These are phyloP conservation scores for Scarus forsteni DNA, from an alignment of 2,797 vertebrate species.

Conservation along the genomic window DNA sequence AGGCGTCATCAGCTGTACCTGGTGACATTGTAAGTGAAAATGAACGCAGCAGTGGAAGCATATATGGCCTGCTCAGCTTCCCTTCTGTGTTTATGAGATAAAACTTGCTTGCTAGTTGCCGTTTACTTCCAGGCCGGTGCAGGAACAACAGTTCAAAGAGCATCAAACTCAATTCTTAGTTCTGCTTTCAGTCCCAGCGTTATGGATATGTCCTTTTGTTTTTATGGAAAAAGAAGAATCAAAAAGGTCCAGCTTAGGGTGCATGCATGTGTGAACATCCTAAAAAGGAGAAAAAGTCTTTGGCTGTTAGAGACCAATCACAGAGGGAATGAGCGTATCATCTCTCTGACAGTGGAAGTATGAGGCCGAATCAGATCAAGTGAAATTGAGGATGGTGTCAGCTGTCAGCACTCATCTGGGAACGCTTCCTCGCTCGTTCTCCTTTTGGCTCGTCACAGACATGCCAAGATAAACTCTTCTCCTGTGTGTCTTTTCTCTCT, in stretches of 20 bases:
- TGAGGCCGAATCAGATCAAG: conserved; percentile 51
- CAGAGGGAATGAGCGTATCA: conserved; percentile 39
- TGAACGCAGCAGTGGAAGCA: conserved; percentile 7
- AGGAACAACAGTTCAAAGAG: conserved; percentile 38
- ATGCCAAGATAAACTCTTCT: conserved; percentile 48
- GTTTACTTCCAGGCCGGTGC: conserved; percentile 38
- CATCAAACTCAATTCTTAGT: conserved; percentile 37
- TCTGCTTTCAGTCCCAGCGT: conserved; percentile 32
- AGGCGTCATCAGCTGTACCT: conserved; percentile 35
- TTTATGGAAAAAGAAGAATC: conserved; percentile 29
- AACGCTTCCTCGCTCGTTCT: conserved; percentile 52
- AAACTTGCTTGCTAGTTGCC: conserved; percentile 1
- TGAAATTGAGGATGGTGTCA: conserved; percentile 60
- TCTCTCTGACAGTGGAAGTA: conserved; percentile 39
- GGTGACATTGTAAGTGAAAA: conserved; percentile 4
- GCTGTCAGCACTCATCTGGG: conserved; percentile 61
- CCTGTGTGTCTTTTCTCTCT: conserved; percentile 1
- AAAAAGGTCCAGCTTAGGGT: conserved; percentile 30
- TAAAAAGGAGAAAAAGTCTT: conserved; percentile 68
- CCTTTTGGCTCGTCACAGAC: conserved; percentile 49
- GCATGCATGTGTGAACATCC: conserved; percentile 32
- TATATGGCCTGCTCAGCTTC: conserved; percentile 33
- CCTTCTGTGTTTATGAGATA: conserved; percentile 19
- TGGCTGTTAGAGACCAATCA: conserved; percentile 49
- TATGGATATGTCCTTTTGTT: conserved; percentile 58